A percentile compares a stretch with the other conserved stretches of the same genome.
These are phyloP conservation scores for Dicentrarchus labrax DNA, from an alignment of 2,113 vertebrate genomes.

Conservation along the genomic window DNA sequence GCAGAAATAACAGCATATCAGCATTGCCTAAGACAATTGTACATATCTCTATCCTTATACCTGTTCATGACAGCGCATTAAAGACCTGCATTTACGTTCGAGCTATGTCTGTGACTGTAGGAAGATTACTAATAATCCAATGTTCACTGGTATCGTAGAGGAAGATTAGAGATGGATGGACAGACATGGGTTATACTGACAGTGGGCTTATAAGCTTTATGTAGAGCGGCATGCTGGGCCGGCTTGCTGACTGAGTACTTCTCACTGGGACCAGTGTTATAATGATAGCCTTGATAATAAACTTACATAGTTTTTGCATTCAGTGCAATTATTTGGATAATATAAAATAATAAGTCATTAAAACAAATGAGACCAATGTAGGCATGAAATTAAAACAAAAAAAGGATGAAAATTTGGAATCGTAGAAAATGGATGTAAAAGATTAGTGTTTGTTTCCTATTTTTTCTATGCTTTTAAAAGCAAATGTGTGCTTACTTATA, in stretches of 20 bases:
- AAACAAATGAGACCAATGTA: not conserved
- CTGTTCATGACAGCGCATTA: not conserved
- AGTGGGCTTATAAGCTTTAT: slow-evolving; percentile 68
- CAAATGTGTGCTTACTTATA: not conserved
- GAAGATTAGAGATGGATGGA: slow-evolving; percentile 71
- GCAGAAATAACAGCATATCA: not conserved
- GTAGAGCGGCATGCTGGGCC: slow-evolving; percentile 45
- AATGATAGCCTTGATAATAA: slow-evolving; percentile 14
- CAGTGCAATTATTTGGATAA: not conserved
- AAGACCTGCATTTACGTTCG: slow-evolving; percentile 31
- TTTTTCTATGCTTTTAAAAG: no score
- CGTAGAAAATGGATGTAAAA: not conserved
- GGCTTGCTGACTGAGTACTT: slow-evolving; percentile 66
- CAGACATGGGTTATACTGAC: slow-evolving; percentile 54
- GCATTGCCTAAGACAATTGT: not conserved
- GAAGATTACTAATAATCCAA: slow-evolving; percentile 80
- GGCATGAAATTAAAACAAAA: not conserved
- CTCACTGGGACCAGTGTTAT: slow-evolving; percentile 9
- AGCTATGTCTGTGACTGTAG: slow-evolving; percentile 43
- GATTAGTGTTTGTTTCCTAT: not conserved
- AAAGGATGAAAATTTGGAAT: not conserved
- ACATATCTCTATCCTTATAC: not conserved
- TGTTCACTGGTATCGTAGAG: slow-evolving; percentile 57
- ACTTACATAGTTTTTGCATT: not conserved
- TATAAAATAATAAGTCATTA: not conserved